Evolutionary conservation across 2,888 invertebrate species (phyloP).

Genomic region (Platycheirus albimanus): DNA sequence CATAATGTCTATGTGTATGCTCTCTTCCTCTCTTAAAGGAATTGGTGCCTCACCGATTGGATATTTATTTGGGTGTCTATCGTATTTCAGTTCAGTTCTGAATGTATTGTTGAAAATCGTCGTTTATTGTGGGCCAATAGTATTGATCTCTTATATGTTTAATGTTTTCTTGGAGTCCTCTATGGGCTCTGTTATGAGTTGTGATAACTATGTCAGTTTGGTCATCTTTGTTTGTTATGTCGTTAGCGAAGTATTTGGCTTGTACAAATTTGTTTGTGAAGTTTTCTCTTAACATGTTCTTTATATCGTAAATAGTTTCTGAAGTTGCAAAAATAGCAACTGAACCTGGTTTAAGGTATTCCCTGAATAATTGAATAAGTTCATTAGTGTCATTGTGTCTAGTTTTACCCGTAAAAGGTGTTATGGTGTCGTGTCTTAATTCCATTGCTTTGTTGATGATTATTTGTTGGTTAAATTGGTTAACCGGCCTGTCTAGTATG

Average conservation of each 20-base stretch:
- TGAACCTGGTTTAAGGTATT: not conserved
- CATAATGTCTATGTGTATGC: too few relatives aligned
- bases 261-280: slow-evolving; percentile 5
- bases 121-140: not conserved
- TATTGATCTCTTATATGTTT: not conserved
- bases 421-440: not conserved
- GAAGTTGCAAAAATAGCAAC: not conserved
- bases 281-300: not conserved
- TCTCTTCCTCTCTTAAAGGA: too few relatives aligned
- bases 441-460: not conserved
- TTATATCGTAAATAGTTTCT: slow-evolving; percentile 8
- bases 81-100: not conserved
- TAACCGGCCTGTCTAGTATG: not conserved
- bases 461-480: slow-evolving; percentile 8
- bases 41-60: slow-evolving; percentile 17
- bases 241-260: not conserved
- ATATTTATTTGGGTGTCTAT: not conserved
- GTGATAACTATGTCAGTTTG: slow-evolving; percentile 3
- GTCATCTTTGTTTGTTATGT: slow-evolving; percentile 11
- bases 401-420: not conserved
- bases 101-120: not conserved
- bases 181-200: slow-evolving; percentile 13
- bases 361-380: not conserved
- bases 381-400: not conserved
- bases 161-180: slow-evolving; percentile 1